Base-by-base conservation (phyloP, 1,140 invertebrate species). In the Drosophila punjabiensis region DNA sequence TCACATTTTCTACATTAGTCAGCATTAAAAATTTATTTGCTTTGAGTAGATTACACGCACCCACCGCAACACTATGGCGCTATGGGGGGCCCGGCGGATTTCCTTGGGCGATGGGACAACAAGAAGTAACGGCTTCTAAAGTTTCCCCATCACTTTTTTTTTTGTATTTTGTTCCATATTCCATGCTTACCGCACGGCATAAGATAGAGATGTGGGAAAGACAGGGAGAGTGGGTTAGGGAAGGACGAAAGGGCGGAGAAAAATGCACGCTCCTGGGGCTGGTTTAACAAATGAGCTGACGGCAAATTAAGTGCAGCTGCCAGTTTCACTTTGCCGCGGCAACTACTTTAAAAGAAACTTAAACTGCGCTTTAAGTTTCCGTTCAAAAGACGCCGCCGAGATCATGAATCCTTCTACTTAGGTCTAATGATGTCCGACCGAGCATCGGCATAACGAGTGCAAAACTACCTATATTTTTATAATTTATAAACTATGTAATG, bases 21-120 rank as follows among this genome's bases (percentile, higher is more conserved):
- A 89, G 76, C 85, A 88, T 88, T 88, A 88, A 89, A 85, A 85
- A 88, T 88, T 85, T 90, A 88, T 89, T 89, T 90, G 86, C 85
- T 81, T 85, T 88, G 86, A 81, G 85, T 88, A 88, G 85, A 88
- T 88, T 88, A 89, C 85, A 79, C 66, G 82, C 78, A 68, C 76
- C 84, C 69, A 60, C 56, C 75, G 52, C 75, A 76, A 52, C 48
- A 63, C 41, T 55, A 58, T 11, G 43, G 18, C 35, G 35, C 30
- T 62, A 2, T 28, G 33, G 43, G 33, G 10, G 43, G 30, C 20
- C 55, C 55, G 14, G 5, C 35, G 55, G 35, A 65, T 65, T 60
- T 65, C 13, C 10, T 16, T 33, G 43, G 47, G 45, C 16, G 53
- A 32, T 39, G 41, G 45, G 41, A 39, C 50, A 79, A 82, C 66